These are phyloP conservation scores for Brassicogethes aeneus DNA, from an alignment of 2,888 invertebrate genomes.

Conservation along the genomic window DNA sequence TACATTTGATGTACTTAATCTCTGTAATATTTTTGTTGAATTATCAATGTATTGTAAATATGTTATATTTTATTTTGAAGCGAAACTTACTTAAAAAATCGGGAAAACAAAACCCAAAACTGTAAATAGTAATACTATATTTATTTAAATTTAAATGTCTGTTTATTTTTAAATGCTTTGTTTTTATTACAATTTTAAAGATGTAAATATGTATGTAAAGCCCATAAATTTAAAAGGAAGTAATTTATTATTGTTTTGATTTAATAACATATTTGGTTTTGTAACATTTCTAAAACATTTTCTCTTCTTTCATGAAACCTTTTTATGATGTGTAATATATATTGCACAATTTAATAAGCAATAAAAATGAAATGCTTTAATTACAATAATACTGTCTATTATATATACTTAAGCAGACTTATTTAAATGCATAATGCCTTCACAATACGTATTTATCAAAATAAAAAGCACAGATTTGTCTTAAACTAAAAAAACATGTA, in stretches of 20 bases:
- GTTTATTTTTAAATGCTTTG: background rate
- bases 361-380: constrained; percentile 1
- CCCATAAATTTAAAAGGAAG: background rate
- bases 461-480: background rate
- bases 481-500: background rate
- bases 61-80: background rate
- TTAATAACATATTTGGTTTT: no score
- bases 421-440: no score
- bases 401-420: no score
- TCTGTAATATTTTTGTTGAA: background rate
- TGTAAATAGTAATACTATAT: background rate
- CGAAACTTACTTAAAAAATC: no score
- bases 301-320: background rate
- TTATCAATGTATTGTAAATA: background rate
- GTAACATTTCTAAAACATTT: background rate
- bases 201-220: no score
- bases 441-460: background rate
- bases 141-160: background rate
- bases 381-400: no score
- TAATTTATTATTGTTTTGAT: constrained; percentile 1
- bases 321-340: constrained; percentile 1
- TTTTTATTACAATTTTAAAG: background rate
- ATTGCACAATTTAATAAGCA: constrained; percentile 1
- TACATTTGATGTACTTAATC: background rate
- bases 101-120: background rate